phyloP scores from a whole-genome alignment of 1,140 invertebrate genomes.

The Saccostrea glomerata region DNA sequence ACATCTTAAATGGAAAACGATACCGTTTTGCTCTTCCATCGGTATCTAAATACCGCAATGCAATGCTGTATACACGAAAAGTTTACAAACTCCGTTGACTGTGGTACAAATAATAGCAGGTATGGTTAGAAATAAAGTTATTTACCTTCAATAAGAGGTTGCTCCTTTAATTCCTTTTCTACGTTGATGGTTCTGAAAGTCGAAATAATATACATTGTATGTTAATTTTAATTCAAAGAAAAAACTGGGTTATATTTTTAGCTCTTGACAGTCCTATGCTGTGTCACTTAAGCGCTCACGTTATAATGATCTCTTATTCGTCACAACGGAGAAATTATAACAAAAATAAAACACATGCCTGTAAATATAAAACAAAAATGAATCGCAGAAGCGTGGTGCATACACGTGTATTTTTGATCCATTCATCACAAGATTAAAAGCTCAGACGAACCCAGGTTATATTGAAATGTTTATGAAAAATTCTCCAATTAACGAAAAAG shows the following conservation, averaged over 20 bases:
- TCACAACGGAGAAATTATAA: background rate
- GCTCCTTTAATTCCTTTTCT: background rate
- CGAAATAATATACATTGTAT: slow-evolving; percentile 6
- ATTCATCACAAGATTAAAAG: too few relatives aligned
- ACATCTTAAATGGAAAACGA: background rate
- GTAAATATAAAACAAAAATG: slow-evolving; percentile 7
- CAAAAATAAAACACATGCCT: background rate
- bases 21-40: background rate
- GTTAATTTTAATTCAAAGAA: background rate
- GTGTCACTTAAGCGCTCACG: background rate
- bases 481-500: background rate
- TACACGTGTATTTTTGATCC: background rate
- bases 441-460: too few relatives aligned
- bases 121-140: slow-evolving; percentile 30
- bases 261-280: background rate
- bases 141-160: background rate
- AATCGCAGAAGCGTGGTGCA: slow-evolving; percentile 5
- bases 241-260: background rate
- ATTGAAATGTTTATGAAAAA: too few relatives aligned
- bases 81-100: slow-evolving; percentile 9
- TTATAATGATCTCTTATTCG: background rate
- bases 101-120: background rate
- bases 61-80: slow-evolving; percentile 10
- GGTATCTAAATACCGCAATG: background rate
- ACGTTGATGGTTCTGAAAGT: background rate